Conservation (phyloP, 2,888 invertebrate genomes). For the Anthophora plumipes region DNA sequence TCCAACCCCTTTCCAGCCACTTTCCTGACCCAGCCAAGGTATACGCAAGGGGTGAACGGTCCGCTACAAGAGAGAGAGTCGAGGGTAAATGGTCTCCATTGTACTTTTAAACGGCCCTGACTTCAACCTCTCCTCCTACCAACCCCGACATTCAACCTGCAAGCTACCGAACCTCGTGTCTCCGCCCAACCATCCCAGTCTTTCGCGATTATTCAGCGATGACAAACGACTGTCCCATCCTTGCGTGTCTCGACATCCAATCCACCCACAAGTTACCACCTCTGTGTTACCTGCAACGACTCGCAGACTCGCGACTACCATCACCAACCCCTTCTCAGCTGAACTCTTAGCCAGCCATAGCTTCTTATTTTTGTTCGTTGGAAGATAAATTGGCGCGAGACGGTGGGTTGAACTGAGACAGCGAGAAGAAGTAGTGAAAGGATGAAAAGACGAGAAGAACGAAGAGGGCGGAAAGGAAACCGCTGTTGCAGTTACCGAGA, state of each 20-base stretch:
- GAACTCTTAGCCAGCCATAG: conserved; percentile 8
- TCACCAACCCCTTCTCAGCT: background rate
- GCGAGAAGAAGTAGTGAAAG: background rate
- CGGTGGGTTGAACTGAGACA: conserved; percentile 25
- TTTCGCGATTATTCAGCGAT: conserved; percentile 80
- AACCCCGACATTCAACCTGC: conserved; percentile 54
- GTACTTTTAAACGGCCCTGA: conserved; percentile 78
- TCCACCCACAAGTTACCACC: conserved; percentile 11
- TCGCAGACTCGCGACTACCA: conserved; percentile 39
- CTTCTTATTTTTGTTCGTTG: conserved; percentile 63
- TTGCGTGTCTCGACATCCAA: conserved; percentile 60
- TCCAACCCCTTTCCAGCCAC: conserved; percentile 51
- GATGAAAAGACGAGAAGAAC: background rate
- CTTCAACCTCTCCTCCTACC: conserved; percentile 50
- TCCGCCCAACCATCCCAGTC: conserved; percentile 53
- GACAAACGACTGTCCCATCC: conserved; percentile 78
- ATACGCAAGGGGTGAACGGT: conserved; percentile 58
- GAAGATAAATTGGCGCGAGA: conserved; percentile 65
- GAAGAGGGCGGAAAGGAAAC: conserved; percentile 14
- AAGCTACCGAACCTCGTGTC: conserved; percentile 26
- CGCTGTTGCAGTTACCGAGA: conserved; percentile 24
- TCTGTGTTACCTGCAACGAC: conserved; percentile 63
- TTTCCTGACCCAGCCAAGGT: conserved; percentile 45
- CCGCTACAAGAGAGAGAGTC: conserved; percentile 68
- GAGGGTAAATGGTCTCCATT: conserved; percentile 80